Base-by-base conservation (phyloP, 2,888 invertebrate species). In the Apoda limacodes region DNA sequence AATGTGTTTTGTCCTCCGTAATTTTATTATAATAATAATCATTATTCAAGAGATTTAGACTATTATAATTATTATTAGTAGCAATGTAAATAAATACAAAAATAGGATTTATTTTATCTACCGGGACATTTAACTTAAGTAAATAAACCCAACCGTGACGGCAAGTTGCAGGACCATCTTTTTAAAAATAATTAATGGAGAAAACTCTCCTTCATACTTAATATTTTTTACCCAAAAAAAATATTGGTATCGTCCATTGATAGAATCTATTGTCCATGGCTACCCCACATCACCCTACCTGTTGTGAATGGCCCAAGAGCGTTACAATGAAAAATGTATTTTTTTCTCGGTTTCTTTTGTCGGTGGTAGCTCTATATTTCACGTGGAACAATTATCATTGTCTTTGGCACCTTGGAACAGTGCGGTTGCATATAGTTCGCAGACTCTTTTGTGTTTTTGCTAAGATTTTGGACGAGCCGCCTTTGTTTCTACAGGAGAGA, bases 341-440 rank as follows among this genome's bases (percentile, higher is more conserved):
- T 62, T 72, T 72, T 68, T 70, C 65, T 59, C 52, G 50, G 51
- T 52, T 54, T 48, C 66, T 71, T 76, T 78, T 78, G 74, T 74
- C 78, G 66, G 74, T 71, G 71, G 74, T 74, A 71, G 66, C 66
- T 65, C 76, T 72, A 80, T 78, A 78, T 74, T 71, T 78, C 75
- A 76, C 60, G 61, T 67, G 68, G 74, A 69, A 78, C 80, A 78
- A 78, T 78, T 76, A 78, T 69, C 78, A 76, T 80, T 78, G 80
- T 80, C 72, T 80, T 78, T 78, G 69, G 60, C 78, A 75, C 75
- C 74, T 72, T 48, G 39, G 60, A 59, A 54, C 57, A 54, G 52
- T 60, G 66, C 52, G 68, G 65, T 69, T 57, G 52, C 53, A 49
- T 52, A 39, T 41, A 50, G 45, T 50, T 50, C 46, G 48, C 48